Base-by-base conservation (phyloP, 2,888 invertebrate genomes). In the Dysmachus trigonus region DNA sequence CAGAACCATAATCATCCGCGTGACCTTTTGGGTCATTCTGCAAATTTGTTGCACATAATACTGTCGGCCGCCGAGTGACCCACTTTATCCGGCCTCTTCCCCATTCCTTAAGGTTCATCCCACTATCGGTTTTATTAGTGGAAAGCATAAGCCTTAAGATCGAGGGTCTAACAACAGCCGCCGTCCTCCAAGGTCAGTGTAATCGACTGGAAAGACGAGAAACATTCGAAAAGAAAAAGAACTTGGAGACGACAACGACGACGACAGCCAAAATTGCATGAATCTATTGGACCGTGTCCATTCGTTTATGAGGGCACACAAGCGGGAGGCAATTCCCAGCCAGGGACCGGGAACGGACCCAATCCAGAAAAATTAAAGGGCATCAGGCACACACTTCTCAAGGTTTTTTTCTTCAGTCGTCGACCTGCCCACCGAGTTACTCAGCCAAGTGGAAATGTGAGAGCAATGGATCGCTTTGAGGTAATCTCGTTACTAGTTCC, bases 221-320 rank as follows among this genome's bases (percentile, higher is more conserved):
- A 62, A 62, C 13, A 62, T 62, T 27, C 22, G 27, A 62, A 62
- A 13, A 10, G 27, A 41, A 62, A 35, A 72, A 31, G 8, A 41
- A 13, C 33, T 22, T 2, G 31, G 53, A 62, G 53, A 38, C 62
- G n/a, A 31, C 8, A 79, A 79, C n/a, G 53, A 38, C 62, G 51
- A 82, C 81, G 72, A 83, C 83, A 83, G 72, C 83, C 72, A 41
- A 72, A n/a, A 72, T 72, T 41, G 83, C 72, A 83, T 30, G 7
- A 83, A 38, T 41, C 33, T 10, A 72, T 83, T 71, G 83, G 72
- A 71, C 83, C 72, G 38, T 83, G 72, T 1, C 72, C 83, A 15
- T 41, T n/a, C 71, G 30, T 83, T 83, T 83, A 72, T 72, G 83
- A 72, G 30, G 35, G 41, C 83, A 83, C 41, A 72, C 72, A 62